phyloP scores from a whole-genome alignment of 2,113 vertebrate species.

The Halcyon malimbica region DNA sequence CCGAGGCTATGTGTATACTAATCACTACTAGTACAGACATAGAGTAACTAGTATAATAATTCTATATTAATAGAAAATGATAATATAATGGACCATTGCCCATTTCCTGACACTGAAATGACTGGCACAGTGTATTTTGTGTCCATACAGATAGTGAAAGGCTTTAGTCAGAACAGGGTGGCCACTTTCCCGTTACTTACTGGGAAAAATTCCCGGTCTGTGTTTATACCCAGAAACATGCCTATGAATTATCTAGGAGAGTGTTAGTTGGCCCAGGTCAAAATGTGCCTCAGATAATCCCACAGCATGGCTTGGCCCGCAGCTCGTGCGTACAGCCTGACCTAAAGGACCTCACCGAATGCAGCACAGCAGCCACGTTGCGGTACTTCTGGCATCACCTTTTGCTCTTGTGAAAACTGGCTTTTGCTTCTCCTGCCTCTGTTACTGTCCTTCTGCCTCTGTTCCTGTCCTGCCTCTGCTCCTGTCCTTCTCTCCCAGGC shows the following conservation, averaged over 20 bases:
- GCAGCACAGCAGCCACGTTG: neutral
- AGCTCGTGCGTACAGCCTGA: neutral
- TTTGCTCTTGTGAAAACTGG: neutral
- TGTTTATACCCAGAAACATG: neutral
- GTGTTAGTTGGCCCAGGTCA: neutral
- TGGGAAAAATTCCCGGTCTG: neutral
- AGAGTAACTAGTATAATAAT: neutral
- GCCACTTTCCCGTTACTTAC: neutral
- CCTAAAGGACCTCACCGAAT: neutral
- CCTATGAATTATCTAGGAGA: neutral
- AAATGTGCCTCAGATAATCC: neutral
- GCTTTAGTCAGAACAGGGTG: neutral
- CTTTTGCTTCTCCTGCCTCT: neutral
- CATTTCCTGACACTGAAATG: neutral
- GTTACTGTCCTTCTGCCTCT: neutral
- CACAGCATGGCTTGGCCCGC: rapidly evolving
- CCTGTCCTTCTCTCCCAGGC: neutral
- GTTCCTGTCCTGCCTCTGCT: neutral
- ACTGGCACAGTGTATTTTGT: neutral
- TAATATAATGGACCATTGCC: neutral
- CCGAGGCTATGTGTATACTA: neutral
- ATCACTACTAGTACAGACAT: neutral
- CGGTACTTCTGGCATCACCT: neutral
- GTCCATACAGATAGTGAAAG: neutral
- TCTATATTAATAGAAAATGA: neutral